These are phyloP conservation scores for Sylvilagus bachmani DNA, from an alignment of 2,113 vertebrate species.

Conservation along the genomic window DNA sequence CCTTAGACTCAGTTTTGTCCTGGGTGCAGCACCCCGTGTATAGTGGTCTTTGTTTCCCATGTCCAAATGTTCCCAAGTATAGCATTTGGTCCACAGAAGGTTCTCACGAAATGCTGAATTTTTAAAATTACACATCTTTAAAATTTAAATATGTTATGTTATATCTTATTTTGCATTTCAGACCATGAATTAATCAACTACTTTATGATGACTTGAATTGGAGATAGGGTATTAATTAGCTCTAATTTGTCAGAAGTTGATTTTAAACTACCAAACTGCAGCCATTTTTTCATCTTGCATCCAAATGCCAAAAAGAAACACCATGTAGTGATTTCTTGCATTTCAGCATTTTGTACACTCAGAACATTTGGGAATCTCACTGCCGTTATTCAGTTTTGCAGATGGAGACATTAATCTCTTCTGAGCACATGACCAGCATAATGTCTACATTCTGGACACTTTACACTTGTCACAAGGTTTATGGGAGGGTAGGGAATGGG, in stretches of 20 bases:
- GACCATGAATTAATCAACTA: background rate
- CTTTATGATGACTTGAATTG: slow-evolving; percentile 16
- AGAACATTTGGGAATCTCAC: background rate
- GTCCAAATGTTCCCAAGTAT: accelerated
- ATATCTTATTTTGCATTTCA: background rate
- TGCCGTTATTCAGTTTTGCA: slow-evolving; percentile 35
- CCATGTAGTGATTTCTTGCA: background rate
- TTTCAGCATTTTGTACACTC: slow-evolving; percentile 56
- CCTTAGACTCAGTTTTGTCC: background rate
- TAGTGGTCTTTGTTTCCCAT: background rate
- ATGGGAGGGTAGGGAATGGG: background rate
- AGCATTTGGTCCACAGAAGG: background rate
- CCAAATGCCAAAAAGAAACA: background rate
- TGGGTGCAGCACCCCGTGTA: background rate
- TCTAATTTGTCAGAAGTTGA: slow-evolving; percentile 57
- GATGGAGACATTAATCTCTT: slow-evolving; percentile 50
- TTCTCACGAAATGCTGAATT: background rate
- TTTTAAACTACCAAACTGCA: slow-evolving; percentile 24
- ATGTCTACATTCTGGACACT: background rate
- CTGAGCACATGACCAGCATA: background rate
- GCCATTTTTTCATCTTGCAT: slow-evolving; percentile 34
- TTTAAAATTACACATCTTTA: background rate
- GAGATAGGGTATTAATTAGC: slow-evolving; percentile 52
- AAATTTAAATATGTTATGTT: background rate
- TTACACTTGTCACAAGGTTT: background rate